Evolutionary conservation across 2,113 vertebrate genomes (phyloP).

Genomic region (Motacilla alba): DNA sequence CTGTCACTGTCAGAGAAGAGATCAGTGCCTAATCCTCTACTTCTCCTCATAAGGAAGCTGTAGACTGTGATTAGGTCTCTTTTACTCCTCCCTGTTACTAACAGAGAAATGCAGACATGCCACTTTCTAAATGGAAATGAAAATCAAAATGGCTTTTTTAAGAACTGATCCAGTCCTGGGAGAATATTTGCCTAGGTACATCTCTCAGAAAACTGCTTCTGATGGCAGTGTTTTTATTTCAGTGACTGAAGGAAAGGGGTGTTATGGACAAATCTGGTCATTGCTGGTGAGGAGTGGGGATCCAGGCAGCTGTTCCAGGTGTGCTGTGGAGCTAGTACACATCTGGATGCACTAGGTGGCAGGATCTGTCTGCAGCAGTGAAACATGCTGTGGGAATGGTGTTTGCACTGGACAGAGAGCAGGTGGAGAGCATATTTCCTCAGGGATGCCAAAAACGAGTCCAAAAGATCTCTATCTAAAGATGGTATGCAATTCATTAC

Average conservation of each 20-base stretch:
- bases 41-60: not conserved
- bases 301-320: not conserved
- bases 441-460: not conserved
- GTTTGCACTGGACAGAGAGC: conserved; percentile 3
- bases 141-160: not conserved
- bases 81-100: not conserved
- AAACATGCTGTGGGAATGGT: not conserved
- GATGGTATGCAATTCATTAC: conserved; percentile 53
- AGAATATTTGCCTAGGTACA: not conserved
- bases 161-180: not conserved
- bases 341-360: conserved; percentile 61
- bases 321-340: not conserved
- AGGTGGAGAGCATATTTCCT: conserved; percentile 48
- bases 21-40: not conserved
- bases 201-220: not conserved
- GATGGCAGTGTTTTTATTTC: not conserved
- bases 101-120: not conserved
- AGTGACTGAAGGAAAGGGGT: not conserved
- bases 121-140: not conserved
- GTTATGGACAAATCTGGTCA: not conserved
- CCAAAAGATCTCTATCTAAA: conserved; percentile 51
- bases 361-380: conserved; percentile 1
- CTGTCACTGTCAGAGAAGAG: not conserved
- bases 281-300: not conserved
- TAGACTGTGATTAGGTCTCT: not conserved